A percentile compares a stretch with the other conserved stretches of the same genome.
Evolutionary conservation across 2,113 vertebrate species (phyloP).

Genomic region (Drymodes brunneopygia): DNA sequence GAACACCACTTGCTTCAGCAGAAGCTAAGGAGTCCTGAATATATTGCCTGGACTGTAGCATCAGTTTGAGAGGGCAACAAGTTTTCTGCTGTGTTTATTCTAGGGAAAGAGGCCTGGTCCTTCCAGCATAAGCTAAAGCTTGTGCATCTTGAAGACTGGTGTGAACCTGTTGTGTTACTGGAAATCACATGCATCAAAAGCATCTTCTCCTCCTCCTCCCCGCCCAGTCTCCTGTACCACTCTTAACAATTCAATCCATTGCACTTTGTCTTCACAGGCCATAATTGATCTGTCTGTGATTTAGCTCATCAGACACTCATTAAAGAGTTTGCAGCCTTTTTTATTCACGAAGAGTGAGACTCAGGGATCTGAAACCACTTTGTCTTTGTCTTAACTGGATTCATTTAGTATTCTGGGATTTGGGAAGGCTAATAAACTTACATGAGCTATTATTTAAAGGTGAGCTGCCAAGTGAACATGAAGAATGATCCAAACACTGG

Average conservation of each 20-base stretch:
- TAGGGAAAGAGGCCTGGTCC: not conserved
- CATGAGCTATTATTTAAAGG: slow-evolving; percentile 8
- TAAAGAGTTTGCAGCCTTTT: slow-evolving; percentile 31
- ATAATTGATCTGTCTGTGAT: slow-evolving; percentile 48
- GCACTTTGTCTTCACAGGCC: slow-evolving; percentile 31
- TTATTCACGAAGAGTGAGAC: slow-evolving; percentile 25
- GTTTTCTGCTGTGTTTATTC: not conserved
- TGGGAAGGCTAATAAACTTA: slow-evolving; percentile 16
- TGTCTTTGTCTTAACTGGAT: slow-evolving; percentile 30
- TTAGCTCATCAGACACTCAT: slow-evolving; percentile 49
- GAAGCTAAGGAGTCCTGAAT: not conserved
- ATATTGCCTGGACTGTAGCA: fast-evolving
- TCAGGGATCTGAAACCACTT: not conserved
- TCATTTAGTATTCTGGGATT: slow-evolving; percentile 24
- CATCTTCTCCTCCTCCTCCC: not conserved
- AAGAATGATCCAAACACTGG: not conserved
- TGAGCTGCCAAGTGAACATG: slow-evolving; percentile 9
- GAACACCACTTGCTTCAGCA: not conserved
- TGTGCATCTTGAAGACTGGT: not conserved
- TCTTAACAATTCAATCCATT: slow-evolving; percentile 15
- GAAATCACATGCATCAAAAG: not conserved
- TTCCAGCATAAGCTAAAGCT: not conserved
- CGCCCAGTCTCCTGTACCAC: not conserved
- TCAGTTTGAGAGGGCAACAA: not conserved
- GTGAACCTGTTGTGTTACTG: not conserved